These are phyloP conservation scores for Amphiprion clarkii DNA, from an alignment of 2,797 vertebrate genomes.

Conservation along the genomic window DNA sequence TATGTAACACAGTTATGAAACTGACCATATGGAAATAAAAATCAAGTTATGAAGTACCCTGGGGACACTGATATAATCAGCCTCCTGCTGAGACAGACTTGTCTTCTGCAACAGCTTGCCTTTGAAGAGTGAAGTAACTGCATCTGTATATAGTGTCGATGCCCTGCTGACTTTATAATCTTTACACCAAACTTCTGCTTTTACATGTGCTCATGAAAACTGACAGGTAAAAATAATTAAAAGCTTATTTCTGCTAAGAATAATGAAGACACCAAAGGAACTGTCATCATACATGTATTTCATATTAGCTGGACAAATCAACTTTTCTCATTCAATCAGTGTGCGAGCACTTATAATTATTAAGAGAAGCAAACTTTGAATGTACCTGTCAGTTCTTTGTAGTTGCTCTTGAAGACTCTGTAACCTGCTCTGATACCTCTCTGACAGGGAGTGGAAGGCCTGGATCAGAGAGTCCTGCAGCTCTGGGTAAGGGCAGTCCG, in stretches of 20 bases:
- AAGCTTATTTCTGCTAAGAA: constrained; percentile 38
- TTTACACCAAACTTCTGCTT: constrained; percentile 30
- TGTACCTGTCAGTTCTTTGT: constrained; percentile 83
- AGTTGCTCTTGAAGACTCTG: constrained; percentile 80
- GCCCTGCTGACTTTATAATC: constrained; percentile 51
- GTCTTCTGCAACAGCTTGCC: constrained; percentile 27
- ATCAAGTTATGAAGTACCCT: constrained; percentile 26
- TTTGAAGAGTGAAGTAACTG: constrained; percentile 32
- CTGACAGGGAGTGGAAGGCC: constrained; percentile 86
- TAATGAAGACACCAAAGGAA: constrained; percentile 20
- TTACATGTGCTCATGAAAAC: constrained; percentile 24
- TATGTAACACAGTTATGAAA: constrained; percentile 8
- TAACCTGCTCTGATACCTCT: constrained; percentile 83
- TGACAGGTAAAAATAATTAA: constrained; percentile 23
- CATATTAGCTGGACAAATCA: constrained; percentile 6
- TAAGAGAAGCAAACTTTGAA: neutral
- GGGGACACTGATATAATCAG: constrained; percentile 52
- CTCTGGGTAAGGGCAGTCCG: constrained; percentile 89
- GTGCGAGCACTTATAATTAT: neutral
- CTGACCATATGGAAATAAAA: constrained; percentile 26
- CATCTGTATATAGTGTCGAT: constrained; percentile 26
- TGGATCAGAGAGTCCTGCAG: constrained; percentile 85
- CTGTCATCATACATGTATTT: constrained; percentile 2
- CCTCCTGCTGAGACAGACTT: constrained; percentile 38
- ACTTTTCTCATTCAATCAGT: constrained; percentile 11